Conservation (phyloP, 1,140 invertebrate genomes). For the Papilio polyxenes region DNA sequence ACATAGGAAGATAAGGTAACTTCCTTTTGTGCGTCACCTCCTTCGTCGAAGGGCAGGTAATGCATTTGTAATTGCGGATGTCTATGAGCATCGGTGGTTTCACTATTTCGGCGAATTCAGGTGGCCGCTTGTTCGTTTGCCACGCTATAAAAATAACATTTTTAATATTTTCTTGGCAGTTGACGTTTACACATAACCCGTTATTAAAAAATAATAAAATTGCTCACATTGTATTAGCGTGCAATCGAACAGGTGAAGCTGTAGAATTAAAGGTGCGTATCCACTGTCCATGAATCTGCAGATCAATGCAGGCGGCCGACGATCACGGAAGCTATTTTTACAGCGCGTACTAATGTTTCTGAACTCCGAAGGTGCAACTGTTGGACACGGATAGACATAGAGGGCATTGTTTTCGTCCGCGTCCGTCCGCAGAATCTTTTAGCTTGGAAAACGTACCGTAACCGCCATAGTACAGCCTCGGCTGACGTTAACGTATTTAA, state of each 20-base stretch:
- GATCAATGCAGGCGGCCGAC: neutral
- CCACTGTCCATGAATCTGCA: neutral
- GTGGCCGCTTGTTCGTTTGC: no score
- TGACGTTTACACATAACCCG: neutral
- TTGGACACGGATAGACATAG: neutral
- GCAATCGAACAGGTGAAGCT: neutral
- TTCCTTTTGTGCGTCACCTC: no score
- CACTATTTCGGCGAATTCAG: no score
- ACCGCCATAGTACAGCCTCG: constrained; percentile 43
- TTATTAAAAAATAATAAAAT: neutral
- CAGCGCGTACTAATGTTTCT: no score
- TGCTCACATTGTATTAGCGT: neutral
- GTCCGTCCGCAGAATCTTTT: neutral
- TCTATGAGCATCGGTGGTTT: no score
- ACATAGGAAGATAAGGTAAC: no score
- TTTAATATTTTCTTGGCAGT: no score
- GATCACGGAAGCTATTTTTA: neutral
- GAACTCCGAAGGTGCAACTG: neutral
- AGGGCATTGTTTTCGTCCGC: neutral
- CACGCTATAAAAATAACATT: no score
- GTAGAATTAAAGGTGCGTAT: neutral
- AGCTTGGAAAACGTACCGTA: neutral
- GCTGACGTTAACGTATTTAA: constrained; percentile 53
- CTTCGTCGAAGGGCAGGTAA: no score
- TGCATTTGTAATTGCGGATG: no score